Base-by-base conservation (phyloP, 30 jellyfish, hydroid and myxozoan genomes). In the Nemopilema nomurai region DNA sequence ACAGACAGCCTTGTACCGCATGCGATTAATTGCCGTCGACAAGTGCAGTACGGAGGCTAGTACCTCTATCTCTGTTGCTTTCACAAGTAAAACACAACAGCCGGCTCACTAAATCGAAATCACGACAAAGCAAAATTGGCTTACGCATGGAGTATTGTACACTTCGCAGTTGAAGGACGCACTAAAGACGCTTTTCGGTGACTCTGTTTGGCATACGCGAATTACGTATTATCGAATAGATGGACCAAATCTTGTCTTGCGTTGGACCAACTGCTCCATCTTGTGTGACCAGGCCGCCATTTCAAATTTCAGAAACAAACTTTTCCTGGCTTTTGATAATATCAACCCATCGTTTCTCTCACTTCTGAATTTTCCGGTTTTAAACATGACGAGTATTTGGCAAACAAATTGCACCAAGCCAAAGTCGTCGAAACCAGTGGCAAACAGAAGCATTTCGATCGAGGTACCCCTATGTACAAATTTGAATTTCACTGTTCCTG, bases 41-140 rank as follows among this genome's bases (percentile, higher is more conserved):
- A 32, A 64, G 1, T 92, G 98, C 79, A 90, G 79, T 19, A 97
- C 82, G 28, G 27, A 87, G 0, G 96, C 96, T 0, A 62, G 63
- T 18, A 82, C 96, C 3, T 19, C 80, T 0, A 24, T 92, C 33
- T 41, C 75, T 32, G 80, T 80, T 13, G 49, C 24, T 19, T 87
- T 81, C n/a, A 41, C 81, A 18, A 62, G 81, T 29, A 76, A 65
- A 0, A 25, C 63, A 16, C 73, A 22, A 21, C 26, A 17, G 16
- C 20, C 96, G 0, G 67, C 17, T 29, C 85, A 82, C 63, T 76
- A 63, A 29, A 30, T 85, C 0, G 51, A 66, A 17, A 73, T 84
- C 77, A 20, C 24, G 1, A 87, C 93, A 20, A 22, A 63, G 8
- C 64, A 41, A 7, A 84, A 18, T 18, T 16, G 76, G 28, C 16